Evolutionary conservation across 2,888 invertebrate species (phyloP).

Genomic region (Orgyia antiqua): DNA sequence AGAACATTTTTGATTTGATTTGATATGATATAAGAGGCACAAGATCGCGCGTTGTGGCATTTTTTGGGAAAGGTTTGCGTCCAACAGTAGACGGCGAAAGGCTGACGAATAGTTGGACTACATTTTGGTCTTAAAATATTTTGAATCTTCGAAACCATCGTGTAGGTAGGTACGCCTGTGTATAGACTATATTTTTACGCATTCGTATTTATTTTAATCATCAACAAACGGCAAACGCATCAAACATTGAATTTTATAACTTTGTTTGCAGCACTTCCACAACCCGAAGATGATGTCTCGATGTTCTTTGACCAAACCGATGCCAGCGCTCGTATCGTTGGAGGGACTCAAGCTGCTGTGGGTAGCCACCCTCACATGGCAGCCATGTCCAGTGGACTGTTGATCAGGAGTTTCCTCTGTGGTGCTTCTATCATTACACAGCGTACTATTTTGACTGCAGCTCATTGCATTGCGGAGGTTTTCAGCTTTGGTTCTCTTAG

Average conservation of each 20-base stretch:
- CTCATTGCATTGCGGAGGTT: constrained; percentile 2
- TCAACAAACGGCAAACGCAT: too few relatives aligned
- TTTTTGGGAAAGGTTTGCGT: too few relatives aligned
- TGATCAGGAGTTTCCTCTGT: constrained; percentile 2
- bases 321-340: constrained; percentile 18
- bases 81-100: too few relatives aligned
- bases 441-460: constrained; percentile 2
- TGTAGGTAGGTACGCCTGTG: too few relatives aligned
- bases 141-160: too few relatives aligned
- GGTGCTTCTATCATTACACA: constrained; percentile 1
- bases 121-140: too few relatives aligned
- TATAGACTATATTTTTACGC: too few relatives aligned
- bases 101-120: too few relatives aligned
- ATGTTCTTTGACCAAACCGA: constrained; percentile 39
- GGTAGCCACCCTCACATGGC: constrained; percentile 3
- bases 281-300: constrained; percentile 34
- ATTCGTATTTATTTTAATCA: too few relatives aligned
- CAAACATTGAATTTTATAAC: neutral
- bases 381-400: neutral
- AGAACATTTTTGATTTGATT: too few relatives aligned
- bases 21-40: too few relatives aligned
- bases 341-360: constrained; percentile 10
- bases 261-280: constrained; percentile 38
- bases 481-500: neutral
- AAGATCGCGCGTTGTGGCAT: too few relatives aligned